Evolutionary conservation across 2,113 vertebrate species (phyloP), one percentile per base, ranked within the genome.

Genomic region (Lasiurus borealis): DNA sequence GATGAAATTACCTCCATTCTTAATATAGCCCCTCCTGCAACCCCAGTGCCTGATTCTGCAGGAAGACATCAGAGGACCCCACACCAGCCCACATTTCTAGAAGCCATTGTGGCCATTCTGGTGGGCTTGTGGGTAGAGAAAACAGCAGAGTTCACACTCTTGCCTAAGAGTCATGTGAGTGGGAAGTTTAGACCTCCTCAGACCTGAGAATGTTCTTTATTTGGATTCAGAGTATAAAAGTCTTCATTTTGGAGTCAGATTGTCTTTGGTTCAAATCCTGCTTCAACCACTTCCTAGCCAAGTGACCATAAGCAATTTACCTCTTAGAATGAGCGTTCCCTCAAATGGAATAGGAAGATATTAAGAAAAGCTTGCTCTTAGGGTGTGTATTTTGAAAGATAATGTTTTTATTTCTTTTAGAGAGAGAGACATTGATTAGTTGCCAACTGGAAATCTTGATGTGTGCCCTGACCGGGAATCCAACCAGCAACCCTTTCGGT

Each of bases 11-110:
- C 54, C 59, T 86, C 62, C 44, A 54, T 8, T 31, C 71, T 78
- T 7, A 68, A 66, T 31, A 73, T 66, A 77, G 5, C 23, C 3
- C 7, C 21, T 68, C 54, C 54, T 66, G 6, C 0, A 1, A 75
- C 54, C n/a, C 75, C 68, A 66, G 21, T 57, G 21, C 40, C n/a
- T 25, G 16, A 48, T 69, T 83, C 40, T 84, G 50, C 2, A 93
- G 15, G 57, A 75, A 85, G 64, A 93, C 36, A 36, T 34, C 48
- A 90, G 50, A 90, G 90, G 52, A 85, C 73, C 34, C 19, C 80
- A 13, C 46, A 72, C 34, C 5, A 54, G 14, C 34, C 8, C 34
- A 40, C 18, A 2, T 80, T 93, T 93, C 85, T 40, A 31, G 25
- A 80, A 19, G 6, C 48, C 23, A 50, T 68, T 59, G 36, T 66